These are phyloP conservation scores for Melanostigma gelatinosum DNA, from an alignment of 2,113 vertebrate genomes.

Conservation along the genomic window DNA sequence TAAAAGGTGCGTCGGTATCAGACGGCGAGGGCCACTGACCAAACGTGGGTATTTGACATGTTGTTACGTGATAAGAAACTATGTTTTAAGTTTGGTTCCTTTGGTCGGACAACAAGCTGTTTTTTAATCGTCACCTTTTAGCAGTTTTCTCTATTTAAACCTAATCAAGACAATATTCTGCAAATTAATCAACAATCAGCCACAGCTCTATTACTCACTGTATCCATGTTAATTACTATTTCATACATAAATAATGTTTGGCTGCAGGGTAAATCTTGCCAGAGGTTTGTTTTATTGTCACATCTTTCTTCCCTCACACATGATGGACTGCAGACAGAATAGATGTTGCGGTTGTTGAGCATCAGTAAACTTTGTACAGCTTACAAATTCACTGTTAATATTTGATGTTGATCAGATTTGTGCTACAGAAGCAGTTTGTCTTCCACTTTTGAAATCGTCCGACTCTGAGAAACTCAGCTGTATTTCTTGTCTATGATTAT, in stretches of 20 bases:
- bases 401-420: conserved; percentile 48
- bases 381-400: conserved; percentile 49
- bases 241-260: not conserved
- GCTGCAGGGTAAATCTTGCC: not conserved
- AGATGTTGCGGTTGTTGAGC: not conserved
- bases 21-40: too few relatives aligned
- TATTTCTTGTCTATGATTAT: conserved; percentile 18
- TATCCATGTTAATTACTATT: not conserved
- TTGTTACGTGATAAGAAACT: too few relatives aligned
- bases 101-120: not conserved
- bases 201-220: not conserved
- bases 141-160: not conserved
- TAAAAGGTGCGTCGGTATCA: too few relatives aligned
- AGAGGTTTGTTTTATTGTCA: not conserved
- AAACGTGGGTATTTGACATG: too few relatives aligned
- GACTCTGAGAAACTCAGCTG: conserved; percentile 8
- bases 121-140: not conserved
- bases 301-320: not conserved
- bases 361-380: conserved; percentile 18
- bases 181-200: not conserved
- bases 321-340: not conserved
- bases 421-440: conserved; percentile 48
- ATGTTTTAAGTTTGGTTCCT: not conserved
- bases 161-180: not conserved
- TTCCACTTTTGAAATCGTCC: not conserved